phyloP scores from a whole-genome alignment of 2,888 invertebrate genomes.

The Nemoura dubitans region DNA sequence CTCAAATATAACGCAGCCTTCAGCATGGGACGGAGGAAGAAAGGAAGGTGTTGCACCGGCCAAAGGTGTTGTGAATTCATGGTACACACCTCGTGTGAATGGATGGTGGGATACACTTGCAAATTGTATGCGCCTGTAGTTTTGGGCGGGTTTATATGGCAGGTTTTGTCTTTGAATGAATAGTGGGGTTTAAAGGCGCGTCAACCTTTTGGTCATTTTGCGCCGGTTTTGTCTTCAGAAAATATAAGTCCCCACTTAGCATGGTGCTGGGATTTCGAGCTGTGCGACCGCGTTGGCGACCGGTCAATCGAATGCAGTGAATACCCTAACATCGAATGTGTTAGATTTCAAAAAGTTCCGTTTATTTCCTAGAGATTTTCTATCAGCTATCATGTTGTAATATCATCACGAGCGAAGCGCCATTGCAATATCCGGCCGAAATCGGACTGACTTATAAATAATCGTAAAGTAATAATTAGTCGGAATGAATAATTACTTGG shows the following conservation, averaged over 20 bases:
- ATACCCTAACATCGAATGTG: not conserved
- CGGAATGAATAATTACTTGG: not conserved
- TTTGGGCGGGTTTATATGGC: not conserved
- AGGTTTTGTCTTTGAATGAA: not conserved
- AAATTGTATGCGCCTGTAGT: not conserved
- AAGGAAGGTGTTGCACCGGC: not conserved
- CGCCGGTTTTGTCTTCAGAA: not conserved
- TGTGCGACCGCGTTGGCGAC: not conserved
- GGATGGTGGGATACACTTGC: not conserved
- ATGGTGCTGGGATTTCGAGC: not conserved
- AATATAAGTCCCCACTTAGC: not conserved
- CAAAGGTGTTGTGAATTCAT: not conserved
- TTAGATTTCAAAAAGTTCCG: not conserved
- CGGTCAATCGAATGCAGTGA: not conserved
- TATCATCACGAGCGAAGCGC: not conserved
- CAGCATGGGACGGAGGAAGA: not conserved
- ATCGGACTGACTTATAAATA: constrained; percentile 12
- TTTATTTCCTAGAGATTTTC: not conserved
- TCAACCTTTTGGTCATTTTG: no score
- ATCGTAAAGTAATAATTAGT: constrained; percentile 12
- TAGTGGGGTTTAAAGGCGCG: no score
- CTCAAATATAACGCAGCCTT: not conserved
- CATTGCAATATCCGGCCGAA: not conserved
- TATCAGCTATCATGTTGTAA: constrained; percentile 12
- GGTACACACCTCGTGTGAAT: not conserved